These are phyloP conservation scores for Helicoverpa assulta DNA, from an alignment of 2,888 invertebrate species.

Conservation along the genomic window DNA sequence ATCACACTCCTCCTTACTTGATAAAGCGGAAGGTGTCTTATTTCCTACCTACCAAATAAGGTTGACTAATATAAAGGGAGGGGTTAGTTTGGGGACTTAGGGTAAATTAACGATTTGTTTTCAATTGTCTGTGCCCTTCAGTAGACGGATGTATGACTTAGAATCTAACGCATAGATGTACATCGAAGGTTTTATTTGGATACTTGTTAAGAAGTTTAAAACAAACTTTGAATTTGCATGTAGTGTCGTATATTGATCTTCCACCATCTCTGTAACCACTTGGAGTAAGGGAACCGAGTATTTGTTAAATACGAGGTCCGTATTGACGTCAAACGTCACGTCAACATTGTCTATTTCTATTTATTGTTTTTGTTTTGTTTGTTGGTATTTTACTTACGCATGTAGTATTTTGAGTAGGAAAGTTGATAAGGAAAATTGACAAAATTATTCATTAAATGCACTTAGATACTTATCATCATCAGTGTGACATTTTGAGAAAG, in stretches of 20 bases:
- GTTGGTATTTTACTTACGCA: background rate
- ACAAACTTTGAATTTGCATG: background rate
- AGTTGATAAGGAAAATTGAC: too few relatives aligned
- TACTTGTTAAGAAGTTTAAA: constrained; percentile 24
- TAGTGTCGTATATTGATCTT: constrained; percentile 42
- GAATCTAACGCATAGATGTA: background rate
- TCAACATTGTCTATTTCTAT: constrained; percentile 19
- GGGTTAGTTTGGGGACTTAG: too few relatives aligned
- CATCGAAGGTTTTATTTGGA: constrained; percentile 26
- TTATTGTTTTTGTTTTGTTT: constrained; percentile 30
- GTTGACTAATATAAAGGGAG: too few relatives aligned
- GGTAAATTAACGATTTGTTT: too few relatives aligned
- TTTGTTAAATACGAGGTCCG: constrained; percentile 37
- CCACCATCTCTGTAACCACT: constrained; percentile 42
- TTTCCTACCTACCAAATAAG: too few relatives aligned
- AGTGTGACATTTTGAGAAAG: too few relatives aligned
- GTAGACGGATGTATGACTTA: background rate
- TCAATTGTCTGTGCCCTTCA: background rate
- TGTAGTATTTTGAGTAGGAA: too few relatives aligned
- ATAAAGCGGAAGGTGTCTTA: too few relatives aligned
- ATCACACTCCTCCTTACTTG: too few relatives aligned
- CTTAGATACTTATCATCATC: too few relatives aligned
- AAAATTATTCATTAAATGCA: too few relatives aligned
- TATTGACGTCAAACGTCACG: constrained; percentile 31
- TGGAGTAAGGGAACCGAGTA: constrained; percentile 36